Conservation (phyloP, 2,888 invertebrate species). For the Dasysyrphus albostriatus region DNA sequence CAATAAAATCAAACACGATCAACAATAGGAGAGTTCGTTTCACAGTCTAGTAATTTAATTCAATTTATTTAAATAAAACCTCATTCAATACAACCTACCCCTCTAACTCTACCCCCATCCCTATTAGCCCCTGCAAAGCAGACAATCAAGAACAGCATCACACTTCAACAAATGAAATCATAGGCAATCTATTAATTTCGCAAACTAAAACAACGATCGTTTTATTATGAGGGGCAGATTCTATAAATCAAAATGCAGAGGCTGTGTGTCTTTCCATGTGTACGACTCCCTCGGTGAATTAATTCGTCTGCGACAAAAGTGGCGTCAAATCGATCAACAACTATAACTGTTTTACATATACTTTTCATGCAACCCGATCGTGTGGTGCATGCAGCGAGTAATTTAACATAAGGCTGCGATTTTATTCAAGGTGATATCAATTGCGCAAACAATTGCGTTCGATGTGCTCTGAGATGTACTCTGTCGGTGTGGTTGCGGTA, state of each 20-base stretch:
- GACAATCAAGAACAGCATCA: slow-evolving; percentile 17
- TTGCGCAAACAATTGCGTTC: slow-evolving; percentile 18
- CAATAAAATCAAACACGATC: slow-evolving; percentile 23
- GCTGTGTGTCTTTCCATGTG: background rate
- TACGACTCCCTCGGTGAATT: slow-evolving; percentile 25
- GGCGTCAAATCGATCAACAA: slow-evolving; percentile 61
- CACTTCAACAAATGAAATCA: background rate
- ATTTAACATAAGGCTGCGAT: slow-evolving; percentile 21
- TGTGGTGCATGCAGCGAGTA: slow-evolving; percentile 14
- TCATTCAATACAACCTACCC: background rate
- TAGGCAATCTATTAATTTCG: slow-evolving; percentile 38
- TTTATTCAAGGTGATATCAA: slow-evolving; percentile 44
- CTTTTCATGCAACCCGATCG: slow-evolving; percentile 28
- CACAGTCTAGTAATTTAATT: slow-evolving; percentile 36
- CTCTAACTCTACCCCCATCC: too few species aligned
- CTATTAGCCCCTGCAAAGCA: background rate
- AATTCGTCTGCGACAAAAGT: slow-evolving; percentile 56
- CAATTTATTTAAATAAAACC: slow-evolving; percentile 32
- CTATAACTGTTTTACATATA: background rate
- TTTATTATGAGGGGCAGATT: background rate
- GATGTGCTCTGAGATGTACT: background rate
- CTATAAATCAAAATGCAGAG: slow-evolving; percentile 46
- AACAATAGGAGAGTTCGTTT: background rate
- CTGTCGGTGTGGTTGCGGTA: background rate
- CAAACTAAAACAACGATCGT: slow-evolving; percentile 11